phyloP scores from a whole-genome alignment of 1,140 invertebrate species.

The Dendrolimus punctatus region DNA sequence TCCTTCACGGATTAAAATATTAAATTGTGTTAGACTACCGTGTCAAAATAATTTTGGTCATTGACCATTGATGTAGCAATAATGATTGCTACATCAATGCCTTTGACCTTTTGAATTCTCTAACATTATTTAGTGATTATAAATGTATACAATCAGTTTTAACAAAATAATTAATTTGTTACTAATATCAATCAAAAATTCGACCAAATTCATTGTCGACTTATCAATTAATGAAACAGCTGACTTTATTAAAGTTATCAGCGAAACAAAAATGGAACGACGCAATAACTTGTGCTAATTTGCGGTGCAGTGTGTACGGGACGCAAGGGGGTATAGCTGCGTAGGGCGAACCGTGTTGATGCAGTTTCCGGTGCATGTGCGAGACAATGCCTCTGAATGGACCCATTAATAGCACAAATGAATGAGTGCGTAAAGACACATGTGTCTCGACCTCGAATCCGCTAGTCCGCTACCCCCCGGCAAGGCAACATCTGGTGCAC shows the following conservation, averaged over 20 bases:
- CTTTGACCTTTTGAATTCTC: too few relatives aligned
- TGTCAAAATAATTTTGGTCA: too few relatives aligned
- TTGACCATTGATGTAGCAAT: too few relatives aligned
- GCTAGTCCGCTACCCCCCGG: slow-evolving; percentile 38
- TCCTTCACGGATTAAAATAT: too few relatives aligned
- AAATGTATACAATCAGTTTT: too few relatives aligned
- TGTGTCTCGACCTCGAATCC: slow-evolving; percentile 26
- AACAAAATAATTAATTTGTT: too few relatives aligned
- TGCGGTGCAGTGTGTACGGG: slow-evolving; percentile 27
- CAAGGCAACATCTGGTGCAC: slow-evolving; percentile 34
- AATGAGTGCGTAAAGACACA: slow-evolving; percentile 62
- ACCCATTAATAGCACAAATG: slow-evolving; percentile 62
- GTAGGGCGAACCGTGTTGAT: slow-evolving; percentile 24
- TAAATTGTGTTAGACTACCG: too few relatives aligned
- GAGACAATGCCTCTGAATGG: slow-evolving; percentile 64
- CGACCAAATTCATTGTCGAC: too few relatives aligned
- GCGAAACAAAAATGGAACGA: neutral
- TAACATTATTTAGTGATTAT: too few relatives aligned
- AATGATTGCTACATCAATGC: too few relatives aligned
- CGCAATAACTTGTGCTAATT: slow-evolving; percentile 50
- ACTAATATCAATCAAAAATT: too few relatives aligned
- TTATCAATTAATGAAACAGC: too few relatives aligned
- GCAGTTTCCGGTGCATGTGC: slow-evolving; percentile 61
- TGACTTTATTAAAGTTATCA: neutral
- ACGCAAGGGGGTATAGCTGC: neutral